Conservation (phyloP, 37 sponge, comb jelly and placozoan genomes). For the Tethya wilhelma region DNA sequence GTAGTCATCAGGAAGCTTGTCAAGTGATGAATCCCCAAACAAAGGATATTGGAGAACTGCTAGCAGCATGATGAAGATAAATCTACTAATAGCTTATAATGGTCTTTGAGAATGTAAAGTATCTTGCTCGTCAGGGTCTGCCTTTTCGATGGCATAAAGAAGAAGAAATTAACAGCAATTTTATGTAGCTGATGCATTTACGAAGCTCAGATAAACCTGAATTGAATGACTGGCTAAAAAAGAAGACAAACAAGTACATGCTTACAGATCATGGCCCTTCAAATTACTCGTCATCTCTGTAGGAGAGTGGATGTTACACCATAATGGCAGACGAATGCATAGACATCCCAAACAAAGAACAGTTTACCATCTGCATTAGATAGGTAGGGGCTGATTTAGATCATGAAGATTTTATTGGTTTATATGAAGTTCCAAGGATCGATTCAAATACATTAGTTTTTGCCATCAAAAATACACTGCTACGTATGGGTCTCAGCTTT, state of each 20-base stretch:
- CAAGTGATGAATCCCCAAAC: too few relatives aligned
- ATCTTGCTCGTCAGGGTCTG: too few relatives aligned
- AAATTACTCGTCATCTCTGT: slow-evolving; percentile 52
- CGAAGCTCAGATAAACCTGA: slow-evolving; percentile 48
- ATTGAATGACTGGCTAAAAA: slow-evolving; percentile 61
- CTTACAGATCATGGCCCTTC: slow-evolving; percentile 67
- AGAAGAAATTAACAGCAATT: too few relatives aligned
- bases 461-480: slow-evolving; percentile 43
- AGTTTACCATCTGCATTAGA: slow-evolving; percentile 61
- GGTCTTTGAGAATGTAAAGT: too few relatives aligned
- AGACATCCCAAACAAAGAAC: slow-evolving; percentile 68
- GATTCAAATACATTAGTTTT: slow-evolving; percentile 47
- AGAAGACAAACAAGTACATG: slow-evolving; percentile 70
- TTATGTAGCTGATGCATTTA: too few relatives aligned
- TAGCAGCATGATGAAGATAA: too few relatives aligned
- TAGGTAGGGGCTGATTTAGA: slow-evolving; percentile 35
- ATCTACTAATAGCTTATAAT: too few relatives aligned
- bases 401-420: slow-evolving; percentile 71
- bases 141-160: too few relatives aligned
- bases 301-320: slow-evolving; percentile 43
- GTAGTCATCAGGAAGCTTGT: too few relatives aligned
- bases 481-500: slow-evolving; percentile 21
- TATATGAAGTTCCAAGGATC: slow-evolving; percentile 39
- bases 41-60: too few relatives aligned
- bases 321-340: slow-evolving; percentile 82